Conservation (phyloP, 2,797 vertebrate genomes). For the Smutsia gigantea region DNA sequence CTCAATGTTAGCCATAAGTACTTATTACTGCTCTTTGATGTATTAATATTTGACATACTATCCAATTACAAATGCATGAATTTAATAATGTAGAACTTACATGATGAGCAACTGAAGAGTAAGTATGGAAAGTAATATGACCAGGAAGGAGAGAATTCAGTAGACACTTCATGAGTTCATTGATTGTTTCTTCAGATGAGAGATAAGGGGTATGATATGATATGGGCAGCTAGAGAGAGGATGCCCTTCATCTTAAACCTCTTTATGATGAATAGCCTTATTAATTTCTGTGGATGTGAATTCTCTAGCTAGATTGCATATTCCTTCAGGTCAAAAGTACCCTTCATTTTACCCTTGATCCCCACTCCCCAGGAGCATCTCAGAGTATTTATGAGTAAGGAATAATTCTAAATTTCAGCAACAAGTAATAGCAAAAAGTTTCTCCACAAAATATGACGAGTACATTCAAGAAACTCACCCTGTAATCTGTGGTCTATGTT, state of each 20-base stretch:
- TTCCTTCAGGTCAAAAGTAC: neutral
- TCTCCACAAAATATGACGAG: neutral
- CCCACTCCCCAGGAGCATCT: neutral
- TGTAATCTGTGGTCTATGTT: neutral
- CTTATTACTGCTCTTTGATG: neutral
- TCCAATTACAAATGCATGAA: neutral
- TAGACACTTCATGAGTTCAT: neutral
- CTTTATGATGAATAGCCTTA: neutral
- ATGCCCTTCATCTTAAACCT: neutral
- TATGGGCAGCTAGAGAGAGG: neutral
- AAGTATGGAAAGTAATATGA: neutral
- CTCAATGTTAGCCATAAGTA: neutral
- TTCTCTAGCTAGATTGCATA: neutral
- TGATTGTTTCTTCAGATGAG: neutral
- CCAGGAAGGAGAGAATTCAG: neutral
- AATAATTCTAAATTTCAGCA: constrained; percentile 4
- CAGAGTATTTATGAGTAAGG: neutral
- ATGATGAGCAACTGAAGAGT: neutral
- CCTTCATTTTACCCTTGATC: neutral
- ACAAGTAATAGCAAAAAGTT: neutral
- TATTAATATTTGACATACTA: neutral
- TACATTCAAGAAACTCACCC: neutral
- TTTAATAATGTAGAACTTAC: neutral
- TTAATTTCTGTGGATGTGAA: neutral
- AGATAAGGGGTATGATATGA: too few species aligned